Evolutionary conservation across 2,888 invertebrate genomes (phyloP).

Genomic region (Saturnia pavonia): DNA sequence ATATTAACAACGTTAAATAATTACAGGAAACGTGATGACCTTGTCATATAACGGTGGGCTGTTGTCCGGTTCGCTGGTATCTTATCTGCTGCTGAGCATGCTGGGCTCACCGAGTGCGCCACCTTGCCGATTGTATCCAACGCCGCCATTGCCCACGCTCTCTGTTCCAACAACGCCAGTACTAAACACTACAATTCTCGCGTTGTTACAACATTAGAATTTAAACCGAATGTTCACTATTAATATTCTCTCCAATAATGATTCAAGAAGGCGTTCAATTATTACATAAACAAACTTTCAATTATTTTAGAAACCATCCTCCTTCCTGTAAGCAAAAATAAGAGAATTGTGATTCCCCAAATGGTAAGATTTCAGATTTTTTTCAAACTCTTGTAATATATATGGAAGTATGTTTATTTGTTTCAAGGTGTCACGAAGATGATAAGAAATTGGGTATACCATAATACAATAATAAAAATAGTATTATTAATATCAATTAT

Average conservation of each 20-base stretch:
- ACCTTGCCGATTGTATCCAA: constrained; percentile 76
- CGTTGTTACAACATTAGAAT: constrained; percentile 1
- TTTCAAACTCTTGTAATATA: too few species aligned
- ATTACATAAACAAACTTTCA: too few species aligned
- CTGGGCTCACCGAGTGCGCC: constrained; percentile 76
- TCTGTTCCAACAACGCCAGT: constrained; percentile 44
- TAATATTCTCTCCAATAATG: neutral
- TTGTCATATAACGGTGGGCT: constrained; percentile 94
- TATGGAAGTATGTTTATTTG: too few species aligned
- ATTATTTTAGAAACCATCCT: too few species aligned
- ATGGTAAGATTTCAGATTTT: too few species aligned
- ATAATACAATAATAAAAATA: too few species aligned
- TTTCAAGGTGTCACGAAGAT: too few species aligned
- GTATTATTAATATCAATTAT: too few species aligned
- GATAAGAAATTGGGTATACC: too few species aligned
- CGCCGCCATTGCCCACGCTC: constrained; percentile 57
- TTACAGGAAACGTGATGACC: constrained; percentile 95
- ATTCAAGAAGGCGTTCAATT: neutral
- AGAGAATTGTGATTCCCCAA: too few species aligned
- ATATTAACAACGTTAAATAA: neutral
- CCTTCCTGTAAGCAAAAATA: too few species aligned
- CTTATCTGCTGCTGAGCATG: constrained; percentile 88
- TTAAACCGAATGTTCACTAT: neutral
- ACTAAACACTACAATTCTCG: neutral
- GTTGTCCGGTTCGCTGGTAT: constrained; percentile 91